phyloP scores from a whole-genome alignment of 1,140 invertebrate species.

The Phocides pigmalion region DNA sequence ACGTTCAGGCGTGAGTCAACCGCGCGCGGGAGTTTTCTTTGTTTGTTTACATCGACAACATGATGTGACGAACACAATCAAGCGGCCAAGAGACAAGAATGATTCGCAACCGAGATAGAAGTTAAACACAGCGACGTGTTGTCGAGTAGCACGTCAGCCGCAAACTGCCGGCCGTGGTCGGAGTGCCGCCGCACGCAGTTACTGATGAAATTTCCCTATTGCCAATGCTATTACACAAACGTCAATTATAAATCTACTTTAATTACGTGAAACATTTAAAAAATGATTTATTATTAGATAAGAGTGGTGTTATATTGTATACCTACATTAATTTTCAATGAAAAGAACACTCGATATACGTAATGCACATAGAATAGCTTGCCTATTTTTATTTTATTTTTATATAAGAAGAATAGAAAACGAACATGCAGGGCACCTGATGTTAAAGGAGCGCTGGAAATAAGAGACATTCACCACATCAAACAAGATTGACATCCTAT shows the following conservation, averaged over 20 bases:
- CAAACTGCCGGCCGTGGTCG: conserved; percentile 54
- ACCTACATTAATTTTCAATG: no score
- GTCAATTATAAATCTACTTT: conserved; percentile 16
- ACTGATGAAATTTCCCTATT: conserved; percentile 62
- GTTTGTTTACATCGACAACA: conserved; percentile 66
- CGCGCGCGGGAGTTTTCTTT: conserved; percentile 47
- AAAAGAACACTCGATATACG: no score
- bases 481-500: no score
- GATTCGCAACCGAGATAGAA: conserved; percentile 27
- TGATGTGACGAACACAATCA: conserved; percentile 34
- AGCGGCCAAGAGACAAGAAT: conserved; percentile 33
- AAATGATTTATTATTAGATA: no score
- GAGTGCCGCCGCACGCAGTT: conserved; percentile 41
- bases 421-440: no score
- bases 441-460: no score
- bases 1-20: conserved; percentile 54
- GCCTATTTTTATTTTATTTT: no score
- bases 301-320: no score
- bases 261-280: background rate
- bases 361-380: no score
- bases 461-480: no score
- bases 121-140: conserved; percentile 46
- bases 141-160: conserved; percentile 50
- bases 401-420: no score
- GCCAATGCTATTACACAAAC: conserved; percentile 58